Evolutionary conservation across 2,797 vertebrate genomes (phyloP).

Genomic region (Dermochelys coriacea): DNA sequence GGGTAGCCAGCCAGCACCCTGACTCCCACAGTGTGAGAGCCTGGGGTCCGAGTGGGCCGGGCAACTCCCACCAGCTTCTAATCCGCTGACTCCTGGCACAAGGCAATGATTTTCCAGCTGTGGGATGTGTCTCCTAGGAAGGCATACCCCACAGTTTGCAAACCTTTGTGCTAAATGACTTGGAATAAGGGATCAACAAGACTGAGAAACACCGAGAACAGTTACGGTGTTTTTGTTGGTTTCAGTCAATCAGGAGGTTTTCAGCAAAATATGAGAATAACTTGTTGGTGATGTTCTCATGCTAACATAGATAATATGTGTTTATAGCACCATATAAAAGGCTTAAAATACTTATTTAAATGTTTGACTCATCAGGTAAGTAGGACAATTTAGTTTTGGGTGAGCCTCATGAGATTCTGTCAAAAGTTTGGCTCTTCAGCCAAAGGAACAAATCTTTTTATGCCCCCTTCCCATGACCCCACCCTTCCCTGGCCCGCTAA

Average conservation of each 20-base stretch:
- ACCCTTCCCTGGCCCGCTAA: not conserved
- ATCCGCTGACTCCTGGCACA: not conserved
- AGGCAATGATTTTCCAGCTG: not conserved
- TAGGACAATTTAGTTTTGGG: not conserved
- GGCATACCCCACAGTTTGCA: too few species aligned
- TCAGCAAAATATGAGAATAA: not conserved
- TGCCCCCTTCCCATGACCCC: not conserved
- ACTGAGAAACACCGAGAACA: not conserved
- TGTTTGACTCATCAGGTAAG: not conserved
- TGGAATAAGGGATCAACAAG: not conserved
- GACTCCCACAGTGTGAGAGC: not conserved
- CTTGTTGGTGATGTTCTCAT: not conserved
- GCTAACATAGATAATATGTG: not conserved
- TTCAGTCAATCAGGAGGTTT: not conserved
- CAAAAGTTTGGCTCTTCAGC: not conserved
- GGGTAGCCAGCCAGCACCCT: not conserved
- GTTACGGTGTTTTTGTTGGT: not conserved
- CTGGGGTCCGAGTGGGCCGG: too few species aligned
- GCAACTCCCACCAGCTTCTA: not conserved
- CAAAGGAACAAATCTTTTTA: not conserved
- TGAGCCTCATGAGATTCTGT: not conserved
- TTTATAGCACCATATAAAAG: not conserved
- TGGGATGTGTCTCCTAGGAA: too few species aligned
- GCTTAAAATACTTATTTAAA: not conserved
- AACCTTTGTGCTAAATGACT: too few species aligned